Conservation (phyloP, 2,888 invertebrate species). For the Linnaemya vulpina region DNA sequence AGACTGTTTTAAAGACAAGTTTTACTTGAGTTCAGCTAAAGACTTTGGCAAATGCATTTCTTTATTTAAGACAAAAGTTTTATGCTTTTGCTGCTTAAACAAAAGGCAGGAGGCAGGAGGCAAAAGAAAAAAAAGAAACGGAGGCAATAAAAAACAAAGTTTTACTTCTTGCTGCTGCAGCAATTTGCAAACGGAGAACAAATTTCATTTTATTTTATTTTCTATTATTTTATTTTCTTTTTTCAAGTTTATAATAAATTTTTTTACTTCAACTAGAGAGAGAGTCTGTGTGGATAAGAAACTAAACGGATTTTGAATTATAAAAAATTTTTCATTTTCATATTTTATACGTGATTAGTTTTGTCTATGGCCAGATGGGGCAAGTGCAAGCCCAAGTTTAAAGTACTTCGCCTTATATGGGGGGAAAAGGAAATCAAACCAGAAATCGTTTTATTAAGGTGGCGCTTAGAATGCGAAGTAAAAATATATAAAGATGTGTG, state of each 20-base stretch:
- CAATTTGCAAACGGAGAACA: slow-evolving; percentile 41
- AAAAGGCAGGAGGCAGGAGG: background rate
- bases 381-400: background rate
- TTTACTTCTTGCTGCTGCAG: slow-evolving; percentile 46
- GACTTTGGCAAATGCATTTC: slow-evolving; percentile 57
- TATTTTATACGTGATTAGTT: slow-evolving; percentile 26
- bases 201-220: background rate
- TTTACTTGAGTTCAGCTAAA: slow-evolving; percentile 49
- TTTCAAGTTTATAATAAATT: slow-evolving; percentile 10
- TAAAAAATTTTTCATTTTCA: slow-evolving; percentile 33
- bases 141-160: slow-evolving; percentile 29
- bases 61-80: slow-evolving; percentile 58
- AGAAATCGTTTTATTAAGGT: slow-evolving; percentile 1
- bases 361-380: background rate
- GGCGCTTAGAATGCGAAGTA: too few relatives aligned
- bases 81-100: slow-evolving; percentile 27
- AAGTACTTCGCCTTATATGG: background rate
- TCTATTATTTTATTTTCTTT: too few relatives aligned
- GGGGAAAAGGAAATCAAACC: background rate
- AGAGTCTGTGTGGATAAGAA: background rate
- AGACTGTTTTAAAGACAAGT: slow-evolving; percentile 59
- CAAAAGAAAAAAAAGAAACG: background rate
- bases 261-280: background rate
- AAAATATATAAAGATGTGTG: too few relatives aligned
- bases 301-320: slow-evolving; percentile 43